A percentile compares a stretch with the other conserved stretches of the same genome.
Evolutionary conservation across 2,888 invertebrate species (phyloP).

Genomic region (Psylliodes chrysocephalus): DNA sequence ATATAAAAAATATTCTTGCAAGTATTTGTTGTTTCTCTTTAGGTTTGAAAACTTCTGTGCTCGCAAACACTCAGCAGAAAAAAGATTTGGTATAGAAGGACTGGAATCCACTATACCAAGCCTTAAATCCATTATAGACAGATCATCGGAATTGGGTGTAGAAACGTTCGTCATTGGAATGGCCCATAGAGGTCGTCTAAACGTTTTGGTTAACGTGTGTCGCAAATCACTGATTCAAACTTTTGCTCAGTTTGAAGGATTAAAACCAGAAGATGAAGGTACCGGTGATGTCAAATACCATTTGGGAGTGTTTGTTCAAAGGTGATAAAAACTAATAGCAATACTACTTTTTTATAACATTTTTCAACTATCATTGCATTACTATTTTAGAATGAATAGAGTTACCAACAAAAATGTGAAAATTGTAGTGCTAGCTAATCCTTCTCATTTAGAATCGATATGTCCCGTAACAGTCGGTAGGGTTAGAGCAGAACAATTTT

Average conservation of each 20-base stretch:
- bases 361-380: not conserved
- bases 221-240: conserved; percentile 89
- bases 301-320: conserved; percentile 68
- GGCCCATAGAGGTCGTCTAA: conserved; percentile 87
- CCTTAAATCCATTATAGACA: conserved; percentile 97
- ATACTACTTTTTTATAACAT: conserved; percentile 7
- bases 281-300: conserved; percentile 94
- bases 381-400: conserved; percentile 75
- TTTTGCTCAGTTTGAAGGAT: conserved; percentile 90
- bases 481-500: conserved; percentile 94
- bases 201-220: conserved; percentile 91
- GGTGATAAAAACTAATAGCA: not conserved
- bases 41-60: conserved; percentile 97
- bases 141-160: conserved; percentile 91
- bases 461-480: conserved; percentile 95
- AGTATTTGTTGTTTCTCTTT: conserved; percentile 8
- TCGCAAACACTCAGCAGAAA: conserved; percentile 98
- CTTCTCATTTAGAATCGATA: conserved; percentile 92
- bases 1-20: too few species aligned
- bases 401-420: conserved; percentile 91
- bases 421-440: conserved; percentile 89
- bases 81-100: conserved; percentile 98
- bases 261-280: conserved; percentile 89
- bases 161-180: conserved; percentile 97
- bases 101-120: conserved; percentile 98